A percentile compares a stretch with the other conserved stretches of the same genome.
Conservation (phyloP, 2,888 invertebrate species). For the Nemoura dubitans region DNA sequence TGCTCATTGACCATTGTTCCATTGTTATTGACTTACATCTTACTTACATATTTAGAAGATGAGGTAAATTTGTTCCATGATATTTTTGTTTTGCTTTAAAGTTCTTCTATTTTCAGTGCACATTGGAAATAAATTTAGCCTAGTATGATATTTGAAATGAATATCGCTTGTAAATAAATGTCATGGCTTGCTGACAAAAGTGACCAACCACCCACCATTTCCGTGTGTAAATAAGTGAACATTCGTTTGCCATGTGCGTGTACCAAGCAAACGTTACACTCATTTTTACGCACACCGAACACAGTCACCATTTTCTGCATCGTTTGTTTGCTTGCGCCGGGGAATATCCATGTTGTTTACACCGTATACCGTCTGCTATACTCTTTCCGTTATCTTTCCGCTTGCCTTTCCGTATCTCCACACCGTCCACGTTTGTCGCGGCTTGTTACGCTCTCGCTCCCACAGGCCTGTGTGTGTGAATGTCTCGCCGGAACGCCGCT, state of each 20-base stretch:
- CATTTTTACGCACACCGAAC: background rate
- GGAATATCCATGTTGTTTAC: conserved; percentile 12
- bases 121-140: background rate
- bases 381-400: background rate
- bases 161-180: background rate
- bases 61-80: too few relatives aligned
- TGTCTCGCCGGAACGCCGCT: background rate
- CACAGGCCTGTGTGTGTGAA: background rate
- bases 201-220: background rate
- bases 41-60: too few relatives aligned
- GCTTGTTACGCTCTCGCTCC: background rate
- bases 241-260: background rate
- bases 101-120: background rate
- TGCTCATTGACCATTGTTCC: too few relatives aligned
- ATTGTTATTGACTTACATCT: too few relatives aligned
- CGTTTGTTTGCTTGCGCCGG: background rate
- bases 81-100: background rate
- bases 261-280: background rate
- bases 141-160: too few relatives aligned
- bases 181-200: background rate
- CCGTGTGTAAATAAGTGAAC: background rate
- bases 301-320: background rate
- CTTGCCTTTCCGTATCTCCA: background rate
- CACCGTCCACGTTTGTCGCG: background rate
- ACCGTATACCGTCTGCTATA: background rate